Evolutionary conservation across 2,113 vertebrate species (phyloP).

Genomic region (Callipepla californica): DNA sequence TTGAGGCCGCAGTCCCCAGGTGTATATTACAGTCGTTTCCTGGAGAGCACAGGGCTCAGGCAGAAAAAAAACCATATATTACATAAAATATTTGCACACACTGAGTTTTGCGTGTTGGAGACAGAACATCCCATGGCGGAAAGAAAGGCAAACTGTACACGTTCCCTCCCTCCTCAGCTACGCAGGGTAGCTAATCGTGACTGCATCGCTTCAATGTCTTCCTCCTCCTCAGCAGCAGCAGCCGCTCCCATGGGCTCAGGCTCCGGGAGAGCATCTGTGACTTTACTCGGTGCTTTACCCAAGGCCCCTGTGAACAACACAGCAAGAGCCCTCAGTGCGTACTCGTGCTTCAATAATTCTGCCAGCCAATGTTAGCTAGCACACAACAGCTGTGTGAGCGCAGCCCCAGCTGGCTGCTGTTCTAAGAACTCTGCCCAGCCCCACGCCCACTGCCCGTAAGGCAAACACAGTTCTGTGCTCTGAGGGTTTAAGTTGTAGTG

Average conservation of each 20-base stretch:
- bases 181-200: slow-evolving; percentile 91
- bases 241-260: slow-evolving; percentile 79
- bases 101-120: not conserved
- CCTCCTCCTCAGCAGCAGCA: slow-evolving; percentile 89
- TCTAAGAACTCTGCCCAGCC: no score
- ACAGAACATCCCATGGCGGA: not conserved
- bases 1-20: not conserved
- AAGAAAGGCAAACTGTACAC: not conserved
- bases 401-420: no score
- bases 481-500: not conserved
- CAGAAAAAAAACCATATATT: slow-evolving; percentile 56
- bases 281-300: slow-evolving; percentile 96
- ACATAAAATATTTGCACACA: slow-evolving; percentile 60
- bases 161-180: slow-evolving; percentile 77
- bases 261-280: slow-evolving; percentile 92
- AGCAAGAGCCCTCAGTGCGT: fast-evolving
- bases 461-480: no score
- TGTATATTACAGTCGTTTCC: slow-evolving; percentile 53
- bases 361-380: fast-evolving
- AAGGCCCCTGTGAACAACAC: slow-evolving; percentile 86
- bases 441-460: no score
- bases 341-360: not conserved
- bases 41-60: slow-evolving; percentile 17
- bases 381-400: no score
- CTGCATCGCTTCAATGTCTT: slow-evolving; percentile 97